Percentiles rank a stretch among this genome's conserved stretches.
These are phyloP conservation scores for Drosophila dives DNA, from an alignment of 2,888 invertebrate genomes.

Conservation along the genomic window DNA sequence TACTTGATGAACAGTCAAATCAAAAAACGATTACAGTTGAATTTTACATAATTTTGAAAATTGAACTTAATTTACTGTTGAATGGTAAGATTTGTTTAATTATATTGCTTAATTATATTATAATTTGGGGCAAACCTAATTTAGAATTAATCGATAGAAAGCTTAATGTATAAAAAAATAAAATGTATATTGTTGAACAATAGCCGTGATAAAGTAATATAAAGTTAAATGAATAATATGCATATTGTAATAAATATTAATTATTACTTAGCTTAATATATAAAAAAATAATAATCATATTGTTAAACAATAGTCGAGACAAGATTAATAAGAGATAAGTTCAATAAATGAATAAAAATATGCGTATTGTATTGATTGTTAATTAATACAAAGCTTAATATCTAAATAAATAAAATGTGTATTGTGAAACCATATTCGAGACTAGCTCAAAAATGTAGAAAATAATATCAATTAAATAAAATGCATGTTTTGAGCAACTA, in stretches of 20 bases:
- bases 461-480: background rate
- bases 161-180: background rate
- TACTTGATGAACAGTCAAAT: conserved; percentile 4
- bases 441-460: background rate
- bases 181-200: background rate
- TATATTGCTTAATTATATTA: background rate
- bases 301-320: too few species aligned
- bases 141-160: background rate
- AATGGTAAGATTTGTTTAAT: background rate
- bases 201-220: too few species aligned
- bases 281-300: background rate
- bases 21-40: background rate
- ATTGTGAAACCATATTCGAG: background rate
- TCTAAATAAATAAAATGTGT: background rate
- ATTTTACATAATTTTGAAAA: conserved; percentile 3
- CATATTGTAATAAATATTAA: background rate
- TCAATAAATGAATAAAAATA: conserved; percentile 1
- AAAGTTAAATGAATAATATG: background rate
- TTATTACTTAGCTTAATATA: background rate
- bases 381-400: background rate
- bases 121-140: background rate
- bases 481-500: background rate
- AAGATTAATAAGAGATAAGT: background rate
- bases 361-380: background rate
- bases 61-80: conserved; percentile 3